These are phyloP conservation scores for Asbolus verrucosus DNA, from an alignment of 1,140 invertebrate genomes.

Conservation along the genomic window DNA sequence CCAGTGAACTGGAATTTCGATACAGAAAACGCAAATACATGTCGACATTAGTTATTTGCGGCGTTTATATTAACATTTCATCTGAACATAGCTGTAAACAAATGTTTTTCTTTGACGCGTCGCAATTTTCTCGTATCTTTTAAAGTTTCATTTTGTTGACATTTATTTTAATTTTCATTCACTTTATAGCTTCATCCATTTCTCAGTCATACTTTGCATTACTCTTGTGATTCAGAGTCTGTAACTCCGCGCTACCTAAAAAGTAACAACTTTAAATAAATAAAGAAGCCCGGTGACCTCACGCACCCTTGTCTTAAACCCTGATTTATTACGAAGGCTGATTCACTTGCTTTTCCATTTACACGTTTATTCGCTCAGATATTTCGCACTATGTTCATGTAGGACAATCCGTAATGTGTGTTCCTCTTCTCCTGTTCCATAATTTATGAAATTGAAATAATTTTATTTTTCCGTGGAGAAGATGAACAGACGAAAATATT, in stretches of 20 bases:
- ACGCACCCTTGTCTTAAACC: constrained; percentile 18
- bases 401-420: neutral
- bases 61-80: no score
- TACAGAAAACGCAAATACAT: no score
- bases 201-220: constrained; percentile 5
- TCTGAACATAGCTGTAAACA: no score
- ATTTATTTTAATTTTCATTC: constrained; percentile 22
- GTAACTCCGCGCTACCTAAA: constrained; percentile 2
- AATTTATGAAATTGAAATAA: constrained; percentile 3
- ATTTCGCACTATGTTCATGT: constrained; percentile 1
- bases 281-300: constrained; percentile 12
- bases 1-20: no score
- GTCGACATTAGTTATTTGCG: no score
- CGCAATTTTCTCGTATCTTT: no score
- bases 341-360: constrained; percentile 22
- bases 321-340: constrained; percentile 17
- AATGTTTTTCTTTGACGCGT: no score
- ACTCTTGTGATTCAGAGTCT: neutral
- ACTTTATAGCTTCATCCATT: neutral
- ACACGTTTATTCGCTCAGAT: constrained; percentile 27
- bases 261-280: constrained; percentile 29
- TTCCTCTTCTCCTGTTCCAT: neutral
- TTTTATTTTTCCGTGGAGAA: neutral
- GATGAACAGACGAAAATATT: neutral
- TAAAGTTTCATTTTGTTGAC: neutral